Base-by-base conservation (phyloP, 2,113 vertebrate species). In the Lepisosteus osseus region DNA sequence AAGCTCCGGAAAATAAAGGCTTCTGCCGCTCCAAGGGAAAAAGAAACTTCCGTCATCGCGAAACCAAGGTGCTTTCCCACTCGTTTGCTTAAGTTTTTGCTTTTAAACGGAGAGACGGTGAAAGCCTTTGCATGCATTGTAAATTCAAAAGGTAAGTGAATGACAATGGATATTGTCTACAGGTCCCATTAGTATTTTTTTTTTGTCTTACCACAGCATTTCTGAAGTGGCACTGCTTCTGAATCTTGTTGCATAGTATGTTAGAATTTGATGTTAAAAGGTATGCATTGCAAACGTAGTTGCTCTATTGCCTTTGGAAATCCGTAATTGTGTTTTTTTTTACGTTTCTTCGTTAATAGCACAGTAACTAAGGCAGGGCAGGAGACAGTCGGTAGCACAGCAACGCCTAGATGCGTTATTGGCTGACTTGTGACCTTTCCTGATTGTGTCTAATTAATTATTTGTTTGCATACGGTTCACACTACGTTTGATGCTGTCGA, bases 121-220 rank as follows among this genome's bases (percentile, higher is more conserved):
- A 75, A 68, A 74, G 74, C 72, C 73, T 59, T 67, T 70, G 45
- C 51, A 75, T 78, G 84, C 69, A 42, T 68, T 73, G 69, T 78
- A 69, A 7, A 76, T 61, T 86, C 79, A 80, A 79, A 29, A 80
- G 89, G 91, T 92, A 85, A 91, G 91, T 86, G 42, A 47, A 40
- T 68, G 61, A 65, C 15, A 45, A 40, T 44, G 4, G 44, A 9
- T 43, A 54, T 70, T 15, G 63, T 44, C 63, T n/a, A 42, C 51
- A 47, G 63, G 17, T 51, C 2, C 5, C 47, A 9, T 51, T 51
- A 51, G 9, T 51, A 51, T 51, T 51, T 1, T 9, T 51, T 5
- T 9, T 51, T 51, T 29, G 29, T 29, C 29, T 29, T 29, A 29
- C 29, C 29, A 29, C 29, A 29, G 29, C 29, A 29, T 51, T 51